Conservation (phyloP, 2,113 vertebrate genomes). For the Suncus etruscus region DNA sequence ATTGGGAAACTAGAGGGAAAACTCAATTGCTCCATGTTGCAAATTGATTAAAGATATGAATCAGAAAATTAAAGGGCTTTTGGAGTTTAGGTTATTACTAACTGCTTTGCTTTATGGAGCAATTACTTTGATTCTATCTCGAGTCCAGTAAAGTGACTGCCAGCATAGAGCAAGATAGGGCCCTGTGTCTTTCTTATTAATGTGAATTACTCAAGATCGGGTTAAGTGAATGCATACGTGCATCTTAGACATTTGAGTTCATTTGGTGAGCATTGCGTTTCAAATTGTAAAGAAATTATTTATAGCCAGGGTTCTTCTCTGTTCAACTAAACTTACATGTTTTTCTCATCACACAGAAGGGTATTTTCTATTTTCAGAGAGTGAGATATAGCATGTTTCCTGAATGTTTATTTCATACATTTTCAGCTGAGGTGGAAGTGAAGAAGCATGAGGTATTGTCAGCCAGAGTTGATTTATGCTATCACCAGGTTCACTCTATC, state of each 20-base stretch:
- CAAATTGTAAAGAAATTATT: constrained; percentile 53
- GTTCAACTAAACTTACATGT: constrained; percentile 19
- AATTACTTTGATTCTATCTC: constrained; percentile 83
- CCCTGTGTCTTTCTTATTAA: constrained; percentile 65
- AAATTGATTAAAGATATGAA: constrained; percentile 87
- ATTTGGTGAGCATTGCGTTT: constrained; percentile 47
- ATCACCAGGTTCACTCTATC: background rate
- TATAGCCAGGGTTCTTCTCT: constrained; percentile 15
- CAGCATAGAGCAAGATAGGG: background rate
- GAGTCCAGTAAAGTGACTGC: constrained; percentile 71
- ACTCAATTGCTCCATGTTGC: constrained; percentile 78
- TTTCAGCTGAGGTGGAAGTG: background rate
- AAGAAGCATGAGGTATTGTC: background rate
- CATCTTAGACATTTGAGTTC: constrained; percentile 44
- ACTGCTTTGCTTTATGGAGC: constrained; percentile 81
- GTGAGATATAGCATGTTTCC: background rate
- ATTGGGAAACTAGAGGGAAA: constrained; percentile 81
- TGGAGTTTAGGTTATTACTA: constrained; percentile 82
- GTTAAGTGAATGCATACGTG: constrained; percentile 8
- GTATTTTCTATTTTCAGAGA: constrained; percentile 14
- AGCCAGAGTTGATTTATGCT: background rate
- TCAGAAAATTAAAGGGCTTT: constrained; percentile 86
- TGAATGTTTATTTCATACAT: background rate
- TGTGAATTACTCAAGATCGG: constrained; percentile 39
- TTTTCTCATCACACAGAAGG: constrained; percentile 6